A percentile compares a stretch with the other conserved stretches of the same genome.
These are phyloP conservation scores for Perccottus glenii DNA, from an alignment of 2,113 vertebrate genomes.

Conservation along the genomic window DNA sequence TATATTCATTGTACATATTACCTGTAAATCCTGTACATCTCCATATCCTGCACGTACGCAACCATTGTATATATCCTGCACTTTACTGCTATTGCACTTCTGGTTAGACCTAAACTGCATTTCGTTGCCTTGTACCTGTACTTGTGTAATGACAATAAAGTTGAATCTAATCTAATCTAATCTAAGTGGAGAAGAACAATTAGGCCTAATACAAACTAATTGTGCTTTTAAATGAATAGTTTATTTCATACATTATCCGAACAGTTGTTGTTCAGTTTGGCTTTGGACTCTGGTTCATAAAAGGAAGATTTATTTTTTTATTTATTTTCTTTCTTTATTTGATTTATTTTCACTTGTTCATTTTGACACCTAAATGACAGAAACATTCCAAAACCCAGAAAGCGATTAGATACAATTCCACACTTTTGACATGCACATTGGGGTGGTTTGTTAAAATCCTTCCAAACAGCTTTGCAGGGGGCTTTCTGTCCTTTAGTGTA, in stretches of 20 bases:
- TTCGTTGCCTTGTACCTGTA: no score
- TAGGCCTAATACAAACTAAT: slow-evolving; percentile 45
- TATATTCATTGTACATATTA: no score
- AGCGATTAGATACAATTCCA: slow-evolving; percentile 25
- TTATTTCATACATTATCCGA: slow-evolving; percentile 25
- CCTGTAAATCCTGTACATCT: no score
- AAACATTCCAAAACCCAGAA: slow-evolving; percentile 13
- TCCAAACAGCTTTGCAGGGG: slow-evolving; percentile 15
- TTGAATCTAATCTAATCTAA: no score
- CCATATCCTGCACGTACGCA: no score
- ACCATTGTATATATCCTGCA: no score
- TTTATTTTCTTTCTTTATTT: no score
- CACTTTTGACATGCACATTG: neutral
- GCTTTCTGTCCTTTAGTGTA: slow-evolving; percentile 27
- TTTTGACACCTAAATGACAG: slow-evolving; percentile 12
- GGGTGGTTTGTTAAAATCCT: slow-evolving; percentile 15
- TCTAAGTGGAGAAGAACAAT: slow-evolving; percentile 27
- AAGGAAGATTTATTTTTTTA: slow-evolving; percentile 7
- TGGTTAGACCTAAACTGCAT: no score
- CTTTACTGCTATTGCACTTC: no score
- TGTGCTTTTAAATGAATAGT: slow-evolving; percentile 22
- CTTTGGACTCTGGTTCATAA: slow-evolving; percentile 1
- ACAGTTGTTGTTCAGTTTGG: slow-evolving; percentile 10
- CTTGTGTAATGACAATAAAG: no score
- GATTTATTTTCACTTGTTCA: neutral